Percentiles rank a stretch among this genome's conserved stretches.
Evolutionary conservation across 2,888 invertebrate genomes (phyloP).

Genomic region (Perithous albicinctus): DNA sequence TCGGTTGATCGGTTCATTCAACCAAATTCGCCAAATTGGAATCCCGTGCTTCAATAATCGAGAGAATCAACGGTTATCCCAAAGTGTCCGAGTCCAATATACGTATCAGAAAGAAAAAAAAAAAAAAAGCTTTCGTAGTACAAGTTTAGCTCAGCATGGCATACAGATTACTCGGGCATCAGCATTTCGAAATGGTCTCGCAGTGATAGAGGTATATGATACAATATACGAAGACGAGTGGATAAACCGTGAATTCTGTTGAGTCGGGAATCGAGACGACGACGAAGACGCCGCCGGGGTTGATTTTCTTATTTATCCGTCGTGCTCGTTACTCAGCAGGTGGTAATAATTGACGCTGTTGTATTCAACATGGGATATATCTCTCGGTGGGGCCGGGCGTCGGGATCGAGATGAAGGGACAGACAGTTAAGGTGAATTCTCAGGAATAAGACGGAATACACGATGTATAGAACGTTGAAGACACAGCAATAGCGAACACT

Average conservation of each 20-base stretch:
- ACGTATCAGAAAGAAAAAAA: neutral
- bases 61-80: neutral
- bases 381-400: constrained; percentile 18
- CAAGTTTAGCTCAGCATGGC: constrained; percentile 40
- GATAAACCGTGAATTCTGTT: constrained; percentile 57
- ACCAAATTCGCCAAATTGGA: constrained; percentile 32
- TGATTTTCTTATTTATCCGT: constrained; percentile 64
- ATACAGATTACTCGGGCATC: constrained; percentile 34
- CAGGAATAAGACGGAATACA: constrained; percentile 41
- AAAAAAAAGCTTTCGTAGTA: neutral
- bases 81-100: constrained; percentile 33
- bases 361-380: constrained; percentile 57
- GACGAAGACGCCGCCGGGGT: constrained; percentile 32
- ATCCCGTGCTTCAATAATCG: constrained; percentile 34
- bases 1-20: constrained; percentile 18
- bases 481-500: constrained; percentile 48
- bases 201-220: constrained; percentile 5
- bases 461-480: constrained; percentile 44
- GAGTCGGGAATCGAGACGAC: constrained; percentile 43
- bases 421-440: constrained; percentile 64
- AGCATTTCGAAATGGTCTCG: constrained; percentile 20
- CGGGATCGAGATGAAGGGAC: constrained; percentile 63
- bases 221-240: constrained; percentile 8
- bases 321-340: constrained; percentile 68
- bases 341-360: constrained; percentile 72